phyloP scores from a whole-genome alignment of 2,888 invertebrate genomes.

The Drosophila neotestacea region DNA sequence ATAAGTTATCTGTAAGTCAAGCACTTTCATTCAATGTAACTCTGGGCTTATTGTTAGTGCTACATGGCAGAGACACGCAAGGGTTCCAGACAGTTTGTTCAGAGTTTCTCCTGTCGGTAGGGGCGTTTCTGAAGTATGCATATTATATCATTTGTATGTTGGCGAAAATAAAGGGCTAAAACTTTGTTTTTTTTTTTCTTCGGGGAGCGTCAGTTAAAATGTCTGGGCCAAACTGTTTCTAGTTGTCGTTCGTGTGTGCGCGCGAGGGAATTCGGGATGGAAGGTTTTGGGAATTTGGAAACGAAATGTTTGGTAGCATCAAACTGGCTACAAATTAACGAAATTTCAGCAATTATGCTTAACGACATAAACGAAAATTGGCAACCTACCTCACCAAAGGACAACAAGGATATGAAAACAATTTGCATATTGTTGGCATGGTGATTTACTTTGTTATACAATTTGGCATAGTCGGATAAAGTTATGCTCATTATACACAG shows the following conservation, averaged over 20 bases:
- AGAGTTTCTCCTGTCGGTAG: slow-evolving; percentile 10
- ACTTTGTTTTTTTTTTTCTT: slow-evolving; percentile 39
- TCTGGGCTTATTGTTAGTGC: slow-evolving; percentile 26
- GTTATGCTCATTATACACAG: slow-evolving; percentile 34
- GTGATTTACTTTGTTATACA: slow-evolving; percentile 60
- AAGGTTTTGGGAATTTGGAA: slow-evolving; percentile 36
- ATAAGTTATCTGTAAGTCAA: slow-evolving; percentile 17
- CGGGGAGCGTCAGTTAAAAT: slow-evolving; percentile 31
- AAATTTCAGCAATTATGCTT: slow-evolving; percentile 74
- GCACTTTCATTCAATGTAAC: slow-evolving; percentile 6
- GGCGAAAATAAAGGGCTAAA: slow-evolving; percentile 63
- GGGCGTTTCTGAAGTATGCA: slow-evolving; percentile 75
- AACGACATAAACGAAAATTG: slow-evolving; percentile 46
- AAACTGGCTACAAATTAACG: slow-evolving; percentile 75
- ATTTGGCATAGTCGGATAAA: slow-evolving; percentile 49
- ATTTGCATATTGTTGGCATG: slow-evolving; percentile 41
- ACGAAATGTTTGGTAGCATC: slow-evolving; percentile 58
- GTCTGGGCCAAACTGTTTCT: slow-evolving; percentile 21
- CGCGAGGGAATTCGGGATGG: slow-evolving; percentile 1
- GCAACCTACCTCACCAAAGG: slow-evolving; percentile 70
- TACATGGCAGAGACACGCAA: slow-evolving; percentile 69
- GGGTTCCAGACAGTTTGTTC: slow-evolving; percentile 52
- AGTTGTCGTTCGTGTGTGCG: slow-evolving; percentile 39
- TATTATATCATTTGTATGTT: slow-evolving; percentile 82
- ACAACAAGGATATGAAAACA: slow-evolving; percentile 46